These are phyloP conservation scores for Drosophila nigromelanica DNA, from an alignment of 1,140 invertebrate genomes.

Conservation along the genomic window DNA sequence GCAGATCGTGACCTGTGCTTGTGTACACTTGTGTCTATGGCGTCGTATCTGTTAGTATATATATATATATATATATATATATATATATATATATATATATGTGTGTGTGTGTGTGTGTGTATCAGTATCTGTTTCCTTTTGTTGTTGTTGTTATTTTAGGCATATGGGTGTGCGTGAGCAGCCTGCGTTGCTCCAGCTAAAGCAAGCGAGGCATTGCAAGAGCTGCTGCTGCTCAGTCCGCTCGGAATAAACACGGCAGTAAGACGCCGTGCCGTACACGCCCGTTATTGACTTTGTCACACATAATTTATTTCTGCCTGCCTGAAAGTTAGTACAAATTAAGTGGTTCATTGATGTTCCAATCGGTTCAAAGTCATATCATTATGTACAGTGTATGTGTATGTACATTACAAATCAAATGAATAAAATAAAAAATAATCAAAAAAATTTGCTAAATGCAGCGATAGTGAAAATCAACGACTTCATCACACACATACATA, in stretches of 20 bases:
- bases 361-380: not conserved
- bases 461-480: too few relatives aligned
- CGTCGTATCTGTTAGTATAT: slow-evolving; percentile 38
- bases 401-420: too few relatives aligned
- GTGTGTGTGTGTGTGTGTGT: not conserved
- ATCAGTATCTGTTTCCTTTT: slow-evolving; percentile 35
- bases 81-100: too few relatives aligned
- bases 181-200: slow-evolving; percentile 60
- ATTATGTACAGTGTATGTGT: not conserved
- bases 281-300: slow-evolving; percentile 49
- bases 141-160: slow-evolving; percentile 9
- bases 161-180: slow-evolving; percentile 43
- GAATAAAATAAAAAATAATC: too few relatives aligned
- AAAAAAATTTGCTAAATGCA: too few relatives aligned
- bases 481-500: not conserved
- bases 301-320: slow-evolving; percentile 43
- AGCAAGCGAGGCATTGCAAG: slow-evolving; percentile 62
- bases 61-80: not conserved
- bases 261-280: slow-evolving; percentile 48
- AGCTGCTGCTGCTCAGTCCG: slow-evolving; percentile 62
- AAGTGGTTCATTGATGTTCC: slow-evolving; percentile 28
- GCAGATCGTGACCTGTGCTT: slow-evolving; percentile 54
- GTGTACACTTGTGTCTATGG: slow-evolving; percentile 39
- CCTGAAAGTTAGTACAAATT: slow-evolving; percentile 37
- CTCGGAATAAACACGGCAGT: slow-evolving; percentile 52